Evolutionary conservation across 2,797 vertebrate species (phyloP).

Genomic region (Garrulus glandarius): DNA sequence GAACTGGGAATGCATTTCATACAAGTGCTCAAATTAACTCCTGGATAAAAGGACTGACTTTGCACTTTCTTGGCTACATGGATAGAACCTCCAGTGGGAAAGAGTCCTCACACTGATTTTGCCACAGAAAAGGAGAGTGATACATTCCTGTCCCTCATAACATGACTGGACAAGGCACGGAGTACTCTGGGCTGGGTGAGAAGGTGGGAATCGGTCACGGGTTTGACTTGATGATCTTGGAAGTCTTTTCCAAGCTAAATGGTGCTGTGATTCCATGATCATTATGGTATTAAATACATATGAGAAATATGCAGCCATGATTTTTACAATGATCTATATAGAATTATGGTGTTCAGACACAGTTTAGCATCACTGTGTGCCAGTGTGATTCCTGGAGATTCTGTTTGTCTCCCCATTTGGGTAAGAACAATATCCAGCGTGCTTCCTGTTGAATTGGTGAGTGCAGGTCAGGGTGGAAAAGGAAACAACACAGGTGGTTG

Average conservation of each 20-base stretch:
- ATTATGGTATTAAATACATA: neutral
- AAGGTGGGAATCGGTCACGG: too few species aligned
- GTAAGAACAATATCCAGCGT: neutral
- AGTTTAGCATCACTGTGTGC: neutral
- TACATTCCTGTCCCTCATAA: neutral
- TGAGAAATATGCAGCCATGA: neutral
- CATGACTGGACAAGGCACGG: neutral
- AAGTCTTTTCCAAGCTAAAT: neutral
- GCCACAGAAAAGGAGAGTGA: neutral
- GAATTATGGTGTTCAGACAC: neutral
- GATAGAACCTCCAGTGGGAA: neutral
- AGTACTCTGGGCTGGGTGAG: neutral
- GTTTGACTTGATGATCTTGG: neutral
- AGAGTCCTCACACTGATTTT: neutral
- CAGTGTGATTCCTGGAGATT: neutral
- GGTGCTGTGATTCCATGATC: neutral
- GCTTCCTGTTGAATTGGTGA: neutral
- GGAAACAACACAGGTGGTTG: neutral
- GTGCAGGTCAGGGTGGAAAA: neutral
- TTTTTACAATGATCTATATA: neutral
- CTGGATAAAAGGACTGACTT: neutral
- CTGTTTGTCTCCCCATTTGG: neutral
- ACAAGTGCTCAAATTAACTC: neutral
- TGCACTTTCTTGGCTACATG: neutral
- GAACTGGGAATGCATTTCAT: neutral